Evolutionary conservation across 2,113 vertebrate genomes (phyloP), one percentile per base, ranked within the genome.

Genomic region (Accipiter virgatus): DNA sequence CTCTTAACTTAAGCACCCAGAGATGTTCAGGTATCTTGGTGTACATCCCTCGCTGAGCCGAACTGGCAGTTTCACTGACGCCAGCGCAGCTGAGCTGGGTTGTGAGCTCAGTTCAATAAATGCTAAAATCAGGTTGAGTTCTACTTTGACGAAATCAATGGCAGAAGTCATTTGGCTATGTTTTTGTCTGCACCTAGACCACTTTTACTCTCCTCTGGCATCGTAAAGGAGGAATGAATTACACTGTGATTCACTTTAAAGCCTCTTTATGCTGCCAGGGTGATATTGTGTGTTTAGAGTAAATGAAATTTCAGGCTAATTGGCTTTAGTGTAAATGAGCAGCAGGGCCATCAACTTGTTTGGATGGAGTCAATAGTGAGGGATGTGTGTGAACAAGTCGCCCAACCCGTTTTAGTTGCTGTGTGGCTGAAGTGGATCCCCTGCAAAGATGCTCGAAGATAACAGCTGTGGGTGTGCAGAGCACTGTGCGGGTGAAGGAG

Each of bases 301-400:
- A 65, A 95, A 86, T 55, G 68, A 84, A 34, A 92, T 90, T 92
- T 91, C 86, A n/a, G 56, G 38, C 31, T 91, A 72, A 94, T 85
- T 71, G 0, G 25, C 56, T 87, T 65, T 29, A 62, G 31, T 56
- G 58, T 50, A 87, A 73, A 53, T 55, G 80, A 92, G 43, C 31
- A 47, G 82, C 70, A 47, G 81, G 55, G 14, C 73, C 45, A 61
- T 79, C 81, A 80, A 21, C 65, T 94, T 84, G 50, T 73, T 72
- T 86, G 55, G 56, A 29, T 11, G 1, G 6, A 80, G 52, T 32
- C 27, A 34, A 2, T 50, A 74, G 77, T 16, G 63, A 53, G 42
- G 13, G 38, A 17, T 9, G 48, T 32, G 29, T 70, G 22, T 10
- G 36, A 45, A 58, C 38, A 52, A 80, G 29, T 21, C 0, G 0